Base-by-base conservation (phyloP, 1,140 invertebrate species). In the Tribolium castaneum region DNA sequence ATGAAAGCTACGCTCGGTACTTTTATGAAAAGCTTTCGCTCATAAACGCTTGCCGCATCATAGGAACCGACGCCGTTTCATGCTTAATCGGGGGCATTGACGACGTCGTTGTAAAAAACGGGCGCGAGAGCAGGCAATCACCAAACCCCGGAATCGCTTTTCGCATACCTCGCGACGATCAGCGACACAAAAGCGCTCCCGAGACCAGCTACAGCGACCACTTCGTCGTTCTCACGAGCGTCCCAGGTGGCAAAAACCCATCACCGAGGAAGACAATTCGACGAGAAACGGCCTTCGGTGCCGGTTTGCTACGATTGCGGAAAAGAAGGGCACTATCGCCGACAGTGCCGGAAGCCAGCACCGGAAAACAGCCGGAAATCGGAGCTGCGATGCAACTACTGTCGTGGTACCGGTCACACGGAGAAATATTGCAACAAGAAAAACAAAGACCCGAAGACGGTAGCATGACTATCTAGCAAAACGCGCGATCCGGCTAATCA, bases 31-130 rank as follows among this genome's bases (percentile, higher is more conserved):
- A 79, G 76, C 6, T 84, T 3, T 81, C 85, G 1, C 81, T 86
- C 80, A 83, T 84, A 12, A 84, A 82, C 49, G 75, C 80, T 0
- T 86, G 85, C 49, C 6, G 81, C 70, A 19, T 19, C 16, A 19
- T 1, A 1, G 16, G 16, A 1, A 19, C 16, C 16, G 16, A 19
- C 16, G 16, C 16, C 7, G 82, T 87, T 0, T 86, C 85, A 0
- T 86, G 85, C 56, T 81, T 87, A 7, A 86, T 86, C 19, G 72
- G 80, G n/a, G 85, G 85, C 1, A 80, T 80, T 9, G 16, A 50
- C 6, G 79, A 80, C 54, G 14, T 12, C 1, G 56, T 76, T 10
- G 70, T 77, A 3, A 72, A n/a, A 73, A 73, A 78, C 80, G 5
- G 62, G 76, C 12, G 80, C 80, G 0, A 73, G 1, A 3, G 80